Conservation (phyloP, 2,888 invertebrate species). For the Cryptosula pallasiana region DNA sequence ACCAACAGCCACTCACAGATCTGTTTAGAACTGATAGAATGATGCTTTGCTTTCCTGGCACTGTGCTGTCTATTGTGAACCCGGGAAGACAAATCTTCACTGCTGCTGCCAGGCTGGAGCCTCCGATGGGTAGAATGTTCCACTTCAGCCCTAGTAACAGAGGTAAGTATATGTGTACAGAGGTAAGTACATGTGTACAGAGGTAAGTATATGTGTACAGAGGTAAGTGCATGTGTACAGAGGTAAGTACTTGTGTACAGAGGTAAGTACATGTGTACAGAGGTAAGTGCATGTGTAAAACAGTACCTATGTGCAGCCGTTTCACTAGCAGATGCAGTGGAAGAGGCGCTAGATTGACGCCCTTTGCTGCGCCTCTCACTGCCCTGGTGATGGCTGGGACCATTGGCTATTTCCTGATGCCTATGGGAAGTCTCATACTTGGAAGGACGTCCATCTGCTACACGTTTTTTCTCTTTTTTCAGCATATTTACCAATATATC, state of each 20-base stretch:
- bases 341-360: background rate
- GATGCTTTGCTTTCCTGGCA: background rate
- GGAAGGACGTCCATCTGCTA: slow-evolving; percentile 32
- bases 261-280: no score
- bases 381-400: background rate
- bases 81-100: background rate
- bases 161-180: no score
- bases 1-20: background rate
- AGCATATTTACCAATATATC: slow-evolving; percentile 52
- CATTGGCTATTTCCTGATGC: background rate
- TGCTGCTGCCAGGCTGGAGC: slow-evolving; percentile 27
- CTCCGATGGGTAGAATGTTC: no score
- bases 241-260: no score
- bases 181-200: no score
- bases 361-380: background rate
- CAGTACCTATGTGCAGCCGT: no score
- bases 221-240: no score
- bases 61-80: background rate
- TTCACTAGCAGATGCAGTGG: no score
- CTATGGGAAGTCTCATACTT: slow-evolving; percentile 25
- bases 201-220: no score
- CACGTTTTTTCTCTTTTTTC: slow-evolving; percentile 51
- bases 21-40: slow-evolving; percentile 19
- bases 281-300: no score
- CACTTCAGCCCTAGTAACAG: no score